Conservation (phyloP, 2,888 invertebrate species). For the Boloria selene region DNA sequence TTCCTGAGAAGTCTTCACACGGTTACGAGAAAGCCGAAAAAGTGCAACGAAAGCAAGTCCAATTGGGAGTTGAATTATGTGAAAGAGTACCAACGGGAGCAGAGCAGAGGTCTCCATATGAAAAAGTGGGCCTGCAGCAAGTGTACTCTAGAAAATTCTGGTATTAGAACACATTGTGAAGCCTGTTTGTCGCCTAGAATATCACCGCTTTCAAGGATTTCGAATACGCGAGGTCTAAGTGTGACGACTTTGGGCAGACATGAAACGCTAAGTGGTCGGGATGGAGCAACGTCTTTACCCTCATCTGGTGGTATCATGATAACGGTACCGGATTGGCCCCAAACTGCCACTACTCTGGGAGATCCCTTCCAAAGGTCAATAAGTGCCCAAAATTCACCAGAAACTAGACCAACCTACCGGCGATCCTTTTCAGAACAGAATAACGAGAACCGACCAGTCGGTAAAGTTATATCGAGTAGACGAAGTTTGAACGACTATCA, state of each 20-base stretch:
- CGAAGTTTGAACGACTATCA: constrained; percentile 76
- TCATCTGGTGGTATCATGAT: constrained; percentile 83
- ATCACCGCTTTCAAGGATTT: constrained; percentile 62
- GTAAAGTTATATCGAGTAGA: constrained; percentile 76
- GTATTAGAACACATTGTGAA: constrained; percentile 85
- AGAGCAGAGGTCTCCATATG: constrained; percentile 67
- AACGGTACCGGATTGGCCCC: constrained; percentile 85
- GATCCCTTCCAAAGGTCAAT: constrained; percentile 66
- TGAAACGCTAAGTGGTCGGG: constrained; percentile 61
- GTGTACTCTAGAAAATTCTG: constrained; percentile 89
- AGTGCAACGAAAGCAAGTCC: constrained; percentile 71
- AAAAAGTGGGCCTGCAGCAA: constrained; percentile 87
- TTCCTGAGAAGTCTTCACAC: constrained; percentile 73
- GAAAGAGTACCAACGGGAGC: constrained; percentile 74
- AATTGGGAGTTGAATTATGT: constrained; percentile 78
- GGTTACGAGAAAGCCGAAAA: constrained; percentile 74
- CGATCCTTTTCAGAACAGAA: constrained; percentile 76
- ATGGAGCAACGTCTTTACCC: constrained; percentile 72
- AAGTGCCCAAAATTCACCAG: constrained; percentile 74
- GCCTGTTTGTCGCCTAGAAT: constrained; percentile 88
- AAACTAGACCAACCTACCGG: constrained; percentile 73
- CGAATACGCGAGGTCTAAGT: constrained; percentile 71
- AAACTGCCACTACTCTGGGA: constrained; percentile 60
- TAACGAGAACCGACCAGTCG: constrained; percentile 62
- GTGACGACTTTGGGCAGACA: constrained; percentile 75